Conservation (phyloP, 2,888 invertebrate species). For the Endotricha flammealis region DNA sequence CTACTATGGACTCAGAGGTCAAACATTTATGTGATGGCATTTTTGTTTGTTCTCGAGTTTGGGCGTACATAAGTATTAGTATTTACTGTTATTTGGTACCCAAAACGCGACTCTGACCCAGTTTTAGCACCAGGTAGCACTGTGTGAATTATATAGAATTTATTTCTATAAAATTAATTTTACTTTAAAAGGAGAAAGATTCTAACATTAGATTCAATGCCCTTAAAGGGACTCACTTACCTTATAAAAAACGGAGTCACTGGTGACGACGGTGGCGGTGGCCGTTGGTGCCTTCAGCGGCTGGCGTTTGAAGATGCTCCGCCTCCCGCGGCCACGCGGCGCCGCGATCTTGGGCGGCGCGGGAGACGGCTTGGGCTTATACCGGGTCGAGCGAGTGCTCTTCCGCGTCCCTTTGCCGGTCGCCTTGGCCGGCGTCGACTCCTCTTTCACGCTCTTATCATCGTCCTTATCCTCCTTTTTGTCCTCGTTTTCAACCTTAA, state of each 20-base stretch:
- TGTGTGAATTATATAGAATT: too few species aligned
- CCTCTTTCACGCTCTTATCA: conserved; percentile 44
- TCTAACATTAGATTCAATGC: too few species aligned
- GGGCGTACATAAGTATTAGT: too few species aligned
- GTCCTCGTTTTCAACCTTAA: conserved; percentile 48
- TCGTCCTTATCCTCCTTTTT: conserved; percentile 52
- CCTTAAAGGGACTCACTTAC: too few species aligned
- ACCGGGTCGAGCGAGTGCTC: conserved; percentile 78
- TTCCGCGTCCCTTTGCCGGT: conserved; percentile 76
- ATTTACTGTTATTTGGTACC: too few species aligned
- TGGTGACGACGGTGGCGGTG: conserved; percentile 89
- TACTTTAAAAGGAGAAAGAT: too few species aligned
- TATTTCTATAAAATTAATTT: too few species aligned
- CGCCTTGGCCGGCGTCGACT: conserved; percentile 63
- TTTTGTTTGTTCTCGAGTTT: too few species aligned
- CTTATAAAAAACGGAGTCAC: conserved; percentile 83
- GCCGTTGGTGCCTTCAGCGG: conserved; percentile 89
- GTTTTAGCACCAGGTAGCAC: too few species aligned
- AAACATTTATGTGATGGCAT: too few species aligned
- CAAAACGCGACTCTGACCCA: too few species aligned
- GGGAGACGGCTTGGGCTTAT: conserved; percentile 66
- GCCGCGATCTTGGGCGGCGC: conserved; percentile 44
- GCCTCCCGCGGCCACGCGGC: conserved; percentile 85
- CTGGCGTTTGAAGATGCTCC: conserved; percentile 87
- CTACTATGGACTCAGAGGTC: too few species aligned